Evolutionary conservation across 2,888 invertebrate genomes (phyloP).

Genomic region (Germaria angustata): DNA sequence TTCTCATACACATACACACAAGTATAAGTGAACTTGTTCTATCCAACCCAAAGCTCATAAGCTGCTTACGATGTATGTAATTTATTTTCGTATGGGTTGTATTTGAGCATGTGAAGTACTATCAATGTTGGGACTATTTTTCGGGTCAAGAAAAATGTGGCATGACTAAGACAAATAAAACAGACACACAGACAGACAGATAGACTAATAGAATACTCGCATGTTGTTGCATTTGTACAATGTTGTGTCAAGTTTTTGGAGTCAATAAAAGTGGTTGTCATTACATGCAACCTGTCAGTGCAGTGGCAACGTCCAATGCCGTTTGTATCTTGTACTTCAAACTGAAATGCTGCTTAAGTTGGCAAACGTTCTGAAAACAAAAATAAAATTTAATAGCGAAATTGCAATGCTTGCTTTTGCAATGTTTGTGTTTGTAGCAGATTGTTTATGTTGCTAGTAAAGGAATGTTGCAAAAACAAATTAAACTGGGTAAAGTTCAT

Average conservation of each 20-base stretch:
- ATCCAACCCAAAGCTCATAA: not conserved
- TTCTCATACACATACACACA: not conserved
- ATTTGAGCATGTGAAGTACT: not conserved
- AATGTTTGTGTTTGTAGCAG: not conserved
- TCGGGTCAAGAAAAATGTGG: constrained; percentile 49
- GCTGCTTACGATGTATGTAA: constrained; percentile 1
- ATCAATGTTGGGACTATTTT: constrained; percentile 45
- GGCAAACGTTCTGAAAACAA: not conserved
- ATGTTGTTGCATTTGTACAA: not conserved
- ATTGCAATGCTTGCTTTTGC: constrained; percentile 46
- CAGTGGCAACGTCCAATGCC: not conserved
- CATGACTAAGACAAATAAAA: constrained; percentile 10
- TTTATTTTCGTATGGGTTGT: not conserved
- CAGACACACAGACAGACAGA: not conserved
- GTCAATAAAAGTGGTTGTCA: constrained; percentile 34
- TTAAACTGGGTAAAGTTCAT: constrained; percentile 77
- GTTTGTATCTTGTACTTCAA: not conserved
- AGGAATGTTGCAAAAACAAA: not conserved
- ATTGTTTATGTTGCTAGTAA: not conserved
- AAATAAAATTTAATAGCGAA: constrained; percentile 9
- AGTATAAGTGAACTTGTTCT: not conserved
- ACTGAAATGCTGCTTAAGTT: constrained; percentile 19
- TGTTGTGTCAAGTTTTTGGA: constrained; percentile 29
- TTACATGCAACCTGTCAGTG: constrained; percentile 38
- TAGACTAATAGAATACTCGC: not conserved